Base-by-base conservation (phyloP, 2,113 vertebrate species). In the Tyrannus savana region DNA sequence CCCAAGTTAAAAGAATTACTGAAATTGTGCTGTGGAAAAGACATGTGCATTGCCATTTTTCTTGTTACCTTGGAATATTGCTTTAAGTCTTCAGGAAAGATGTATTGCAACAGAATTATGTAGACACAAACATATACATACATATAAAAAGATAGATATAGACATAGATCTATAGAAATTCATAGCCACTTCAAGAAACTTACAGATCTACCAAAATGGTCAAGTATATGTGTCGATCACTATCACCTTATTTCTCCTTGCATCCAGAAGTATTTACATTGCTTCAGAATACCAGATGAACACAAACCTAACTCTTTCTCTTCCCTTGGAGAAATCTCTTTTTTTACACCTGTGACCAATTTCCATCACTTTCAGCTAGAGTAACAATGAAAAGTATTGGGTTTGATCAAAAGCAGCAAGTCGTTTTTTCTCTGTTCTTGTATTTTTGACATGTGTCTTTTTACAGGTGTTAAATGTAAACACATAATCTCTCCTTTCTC, bases 291-390 rank as follows among this genome's bases (percentile, higher is more conserved):
- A 55, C 19, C 56, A 83, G 14, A 49, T 28, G 12, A 59, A 76
- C 2, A 52, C 33, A 88, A 84, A 52, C 2, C 3, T 67, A 44
- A 24, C 8, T 69, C 6, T 69, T 47, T 44, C 5, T 7, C 16
- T 55, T 67, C 14, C 3, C 8, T 52, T 47, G 35, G 24, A 44
- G 14, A 0, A 7, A 25, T 33, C 7, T 33, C 2, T 53, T n/a
- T 52, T 52, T 89, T 84, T 44, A 41, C 2, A 14, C 2, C 15
- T 77, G 9, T 81, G 44, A 73, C n/a, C 5, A 50, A 66, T 87
- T 74, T 41, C 31, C 10, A 52, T 66, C 28, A 19, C 30, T 74
- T 88, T 79, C 22, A 84, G 24, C 28, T 84, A 62, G 27, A 55
- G 3, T 49, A 27, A 55, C 16, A 84, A 66, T 31, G 15, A 25